Conservation (phyloP, 2,888 invertebrate species). For the Abrostola triplasia region DNA sequence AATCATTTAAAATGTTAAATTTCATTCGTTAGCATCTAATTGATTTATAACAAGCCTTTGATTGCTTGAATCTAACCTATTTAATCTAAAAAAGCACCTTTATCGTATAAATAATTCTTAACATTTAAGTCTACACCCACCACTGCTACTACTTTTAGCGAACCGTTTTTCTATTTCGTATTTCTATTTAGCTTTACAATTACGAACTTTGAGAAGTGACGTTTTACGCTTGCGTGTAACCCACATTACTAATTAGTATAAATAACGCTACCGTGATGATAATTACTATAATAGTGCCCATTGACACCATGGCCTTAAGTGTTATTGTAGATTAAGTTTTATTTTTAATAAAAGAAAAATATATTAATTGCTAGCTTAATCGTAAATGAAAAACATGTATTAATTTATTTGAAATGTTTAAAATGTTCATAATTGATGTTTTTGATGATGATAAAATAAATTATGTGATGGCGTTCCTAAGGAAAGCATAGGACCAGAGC, state of each 20-base stretch:
- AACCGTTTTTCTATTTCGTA: constrained; percentile 7
- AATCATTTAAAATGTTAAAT: too few relatives aligned
- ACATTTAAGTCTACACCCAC: background rate
- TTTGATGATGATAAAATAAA: too few relatives aligned
- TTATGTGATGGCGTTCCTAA: too few relatives aligned
- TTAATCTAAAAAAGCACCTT: background rate
- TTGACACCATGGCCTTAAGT: constrained; percentile 15
- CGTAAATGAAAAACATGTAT: too few relatives aligned
- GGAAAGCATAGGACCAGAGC: too few relatives aligned
- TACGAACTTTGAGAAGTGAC: constrained; percentile 5
- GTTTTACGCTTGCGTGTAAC: constrained; percentile 40
- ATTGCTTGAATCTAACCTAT: background rate
- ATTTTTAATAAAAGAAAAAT: background rate
- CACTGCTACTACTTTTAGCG: background rate
- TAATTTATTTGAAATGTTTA: too few relatives aligned
- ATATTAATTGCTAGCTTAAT: background rate
- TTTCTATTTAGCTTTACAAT: constrained; percentile 28
- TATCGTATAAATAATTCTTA: background rate
- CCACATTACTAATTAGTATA: constrained; percentile 36
- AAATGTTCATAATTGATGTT: too few relatives aligned
- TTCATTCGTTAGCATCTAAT: too few relatives aligned
- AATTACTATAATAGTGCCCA: constrained; percentile 48
- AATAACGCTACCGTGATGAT: constrained; percentile 32
- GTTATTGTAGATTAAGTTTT: constrained; percentile 20
- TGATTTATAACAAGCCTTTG: too few relatives aligned